These are phyloP conservation scores for Drosophila mauritiana DNA, from an alignment of 1,140 invertebrate genomes.

Conservation along the genomic window DNA sequence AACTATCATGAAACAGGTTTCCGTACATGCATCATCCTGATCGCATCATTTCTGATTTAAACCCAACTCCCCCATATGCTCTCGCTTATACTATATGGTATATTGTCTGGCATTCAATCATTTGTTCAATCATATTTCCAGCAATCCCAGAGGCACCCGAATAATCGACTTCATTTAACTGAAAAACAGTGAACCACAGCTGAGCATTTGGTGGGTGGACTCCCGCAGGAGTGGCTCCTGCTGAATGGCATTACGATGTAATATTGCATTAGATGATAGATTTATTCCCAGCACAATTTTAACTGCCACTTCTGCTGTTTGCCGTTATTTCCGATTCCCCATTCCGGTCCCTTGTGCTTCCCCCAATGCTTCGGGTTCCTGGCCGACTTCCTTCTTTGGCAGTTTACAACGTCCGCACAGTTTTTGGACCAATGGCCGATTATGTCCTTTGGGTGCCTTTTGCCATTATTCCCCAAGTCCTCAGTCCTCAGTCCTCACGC, in stretches of 20 bases:
- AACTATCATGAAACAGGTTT: too few relatives aligned
- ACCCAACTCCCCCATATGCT: constrained; percentile 13
- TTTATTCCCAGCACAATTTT: constrained; percentile 82
- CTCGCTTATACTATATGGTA: background rate
- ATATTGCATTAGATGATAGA: constrained; percentile 82
- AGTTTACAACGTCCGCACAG: constrained; percentile 75
- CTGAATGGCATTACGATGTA: constrained; percentile 68
- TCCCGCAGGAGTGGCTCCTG: constrained; percentile 8
- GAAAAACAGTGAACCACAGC: constrained; percentile 52
- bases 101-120: constrained; percentile 36
- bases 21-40: background rate
- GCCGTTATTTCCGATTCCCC: constrained; percentile 53
- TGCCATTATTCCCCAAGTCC: constrained; percentile 46
- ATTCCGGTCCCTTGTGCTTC: background rate
- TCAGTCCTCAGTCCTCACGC: constrained; percentile 4
- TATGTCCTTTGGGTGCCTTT: constrained; percentile 79
- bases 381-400: constrained; percentile 18
- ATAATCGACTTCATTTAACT: constrained; percentile 82
- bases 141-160: constrained; percentile 56
- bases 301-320: constrained; percentile 69
- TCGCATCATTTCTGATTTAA: background rate
- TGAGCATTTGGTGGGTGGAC: constrained; percentile 11
- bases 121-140: constrained; percentile 67
- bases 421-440: constrained; percentile 72
- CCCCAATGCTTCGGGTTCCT: constrained; percentile 17